These are phyloP conservation scores for Tenualosa ilisha DNA, from an alignment of 2,797 vertebrate genomes.

Conservation along the genomic window DNA sequence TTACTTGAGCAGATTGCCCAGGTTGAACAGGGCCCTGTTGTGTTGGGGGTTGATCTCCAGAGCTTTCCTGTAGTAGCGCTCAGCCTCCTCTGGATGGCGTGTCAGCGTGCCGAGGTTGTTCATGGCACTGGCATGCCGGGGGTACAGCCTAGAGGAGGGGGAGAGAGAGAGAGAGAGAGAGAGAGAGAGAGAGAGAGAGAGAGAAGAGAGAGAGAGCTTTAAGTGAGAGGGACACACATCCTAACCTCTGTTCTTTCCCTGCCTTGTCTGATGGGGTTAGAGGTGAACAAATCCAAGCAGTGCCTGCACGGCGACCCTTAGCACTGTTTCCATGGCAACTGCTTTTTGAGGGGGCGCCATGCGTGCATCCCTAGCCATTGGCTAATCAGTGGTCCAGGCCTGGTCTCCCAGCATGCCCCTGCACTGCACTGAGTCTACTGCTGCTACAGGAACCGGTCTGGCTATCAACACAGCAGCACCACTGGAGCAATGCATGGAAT, in stretches of 20 bases:
- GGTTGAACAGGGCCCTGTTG: conserved; percentile 94
- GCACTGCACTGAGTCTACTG: not conserved
- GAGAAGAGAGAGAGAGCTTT: not conserved
- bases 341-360: not conserved
- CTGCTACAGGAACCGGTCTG: not conserved
- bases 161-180: not conserved
- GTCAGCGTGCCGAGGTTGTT: conserved; percentile 96
- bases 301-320: conserved; percentile 5
- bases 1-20: conserved; percentile 95
- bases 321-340: conserved; percentile 42
- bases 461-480: not conserved
- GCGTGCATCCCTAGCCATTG: not conserved
- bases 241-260: not conserved
- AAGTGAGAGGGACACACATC: not conserved
- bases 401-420: not conserved
- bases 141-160: conserved; percentile 80
- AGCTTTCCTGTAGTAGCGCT: conserved; percentile 87
- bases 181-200: not conserved
- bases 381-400: not conserved
- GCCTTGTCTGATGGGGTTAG: not conserved
- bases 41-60: conserved; percentile 90
- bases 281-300: not conserved
- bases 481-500: not conserved
- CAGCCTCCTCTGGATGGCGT: conserved; percentile 78
- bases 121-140: conserved; percentile 93